Evolutionary conservation across 2,888 invertebrate genomes (phyloP).

Genomic region (Stratiomys singularior): DNA sequence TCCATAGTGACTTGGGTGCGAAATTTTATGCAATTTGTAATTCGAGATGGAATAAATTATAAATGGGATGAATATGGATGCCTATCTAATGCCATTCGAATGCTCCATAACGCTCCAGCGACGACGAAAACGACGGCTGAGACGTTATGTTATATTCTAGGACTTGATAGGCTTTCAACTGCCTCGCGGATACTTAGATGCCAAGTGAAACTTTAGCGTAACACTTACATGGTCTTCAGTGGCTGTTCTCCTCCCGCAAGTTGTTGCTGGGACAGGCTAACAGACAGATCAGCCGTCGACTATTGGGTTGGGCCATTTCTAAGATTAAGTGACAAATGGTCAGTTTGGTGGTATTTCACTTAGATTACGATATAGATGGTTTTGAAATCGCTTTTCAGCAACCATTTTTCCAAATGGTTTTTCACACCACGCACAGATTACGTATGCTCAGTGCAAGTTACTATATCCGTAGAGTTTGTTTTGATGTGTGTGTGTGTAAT

Average conservation of each 20-base stretch:
- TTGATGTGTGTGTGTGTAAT: neutral
- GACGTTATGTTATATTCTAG: neutral
- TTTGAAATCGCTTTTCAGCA: neutral
- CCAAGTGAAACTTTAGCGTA: neutral
- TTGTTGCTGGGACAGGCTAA: too few relatives aligned
- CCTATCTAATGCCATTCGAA: neutral
- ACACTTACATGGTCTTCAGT: neutral
- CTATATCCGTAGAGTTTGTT: neutral
- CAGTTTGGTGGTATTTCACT: constrained; percentile 8
- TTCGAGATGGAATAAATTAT: constrained; percentile 36
- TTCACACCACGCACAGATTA: neutral
- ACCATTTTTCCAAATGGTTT: neutral
- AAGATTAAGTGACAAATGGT: constrained; percentile 37
- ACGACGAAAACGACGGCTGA: too few relatives aligned
- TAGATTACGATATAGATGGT: constrained; percentile 21
- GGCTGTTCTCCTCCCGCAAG: neutral
- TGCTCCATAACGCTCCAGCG: neutral
- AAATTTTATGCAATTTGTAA: constrained; percentile 41
- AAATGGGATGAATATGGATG: constrained; percentile 41
- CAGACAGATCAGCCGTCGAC: neutral
- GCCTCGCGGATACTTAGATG: neutral
- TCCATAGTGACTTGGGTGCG: neutral
- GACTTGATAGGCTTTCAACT: neutral
- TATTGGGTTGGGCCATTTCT: neutral
- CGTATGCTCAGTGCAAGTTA: neutral